Percentiles rank a stretch among this genome's conserved stretches.
Conservation (phyloP, 2,888 invertebrate genomes). For the Brenthis ino region DNA sequence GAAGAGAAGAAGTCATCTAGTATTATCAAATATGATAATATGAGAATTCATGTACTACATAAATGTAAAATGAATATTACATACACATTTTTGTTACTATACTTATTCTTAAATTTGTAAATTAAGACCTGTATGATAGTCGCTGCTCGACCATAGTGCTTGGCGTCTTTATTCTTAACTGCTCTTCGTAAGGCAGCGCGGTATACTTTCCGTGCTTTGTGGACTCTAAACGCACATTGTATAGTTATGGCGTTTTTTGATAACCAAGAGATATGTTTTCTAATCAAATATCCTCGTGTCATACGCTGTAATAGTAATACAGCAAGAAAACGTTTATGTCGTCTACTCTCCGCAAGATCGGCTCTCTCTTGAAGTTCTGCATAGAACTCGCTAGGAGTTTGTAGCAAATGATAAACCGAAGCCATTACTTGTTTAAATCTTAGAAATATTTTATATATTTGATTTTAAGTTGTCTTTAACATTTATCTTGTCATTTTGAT, state of each 20-base stretch:
- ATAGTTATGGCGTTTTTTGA: constrained; percentile 64
- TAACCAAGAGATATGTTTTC: constrained; percentile 67
- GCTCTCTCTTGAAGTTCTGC: constrained; percentile 56
- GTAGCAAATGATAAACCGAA: constrained; percentile 56
- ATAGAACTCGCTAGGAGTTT: constrained; percentile 55
- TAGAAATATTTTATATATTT: neutral
- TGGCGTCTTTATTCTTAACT: constrained; percentile 62
- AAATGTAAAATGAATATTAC: too few species aligned
- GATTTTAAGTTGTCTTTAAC: neutral
- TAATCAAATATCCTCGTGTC: constrained; percentile 62
- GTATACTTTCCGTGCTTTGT: constrained; percentile 59
- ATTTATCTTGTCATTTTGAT: neutral
- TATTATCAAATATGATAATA: too few species aligned
- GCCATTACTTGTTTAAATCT: constrained; percentile 55
- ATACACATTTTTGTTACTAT: too few species aligned
- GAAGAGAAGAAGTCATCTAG: too few species aligned
- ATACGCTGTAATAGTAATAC: constrained; percentile 62
- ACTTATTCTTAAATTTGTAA: too few species aligned
- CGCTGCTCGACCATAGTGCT: constrained; percentile 62
- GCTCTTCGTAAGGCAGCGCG: constrained; percentile 61
- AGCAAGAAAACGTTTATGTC: constrained; percentile 58
- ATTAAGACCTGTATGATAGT: constrained; percentile 62
- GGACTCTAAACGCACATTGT: constrained; percentile 67
- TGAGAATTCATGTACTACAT: too few species aligned
- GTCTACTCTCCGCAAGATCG: constrained; percentile 55